Evolutionary conservation across 2,113 vertebrate genomes (phyloP).

Genomic region (Lynx canadensis): DNA sequence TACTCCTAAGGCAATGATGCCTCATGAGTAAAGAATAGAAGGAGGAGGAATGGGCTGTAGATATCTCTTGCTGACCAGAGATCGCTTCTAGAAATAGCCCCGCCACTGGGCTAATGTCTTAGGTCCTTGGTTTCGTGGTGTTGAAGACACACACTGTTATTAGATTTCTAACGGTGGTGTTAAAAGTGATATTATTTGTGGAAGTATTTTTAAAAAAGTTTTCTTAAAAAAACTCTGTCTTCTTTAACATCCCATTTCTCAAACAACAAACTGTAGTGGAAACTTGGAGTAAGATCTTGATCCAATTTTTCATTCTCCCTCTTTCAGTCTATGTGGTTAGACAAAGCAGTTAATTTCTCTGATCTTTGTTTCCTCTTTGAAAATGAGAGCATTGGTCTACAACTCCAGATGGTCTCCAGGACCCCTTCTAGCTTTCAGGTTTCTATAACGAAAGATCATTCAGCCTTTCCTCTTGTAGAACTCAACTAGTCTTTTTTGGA

Average conservation of each 20-base stretch:
- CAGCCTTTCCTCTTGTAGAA: neutral
- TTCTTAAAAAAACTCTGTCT: neutral
- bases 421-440: neutral
- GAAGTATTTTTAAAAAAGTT: neutral
- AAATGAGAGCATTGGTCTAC: neutral
- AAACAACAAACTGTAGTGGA: neutral
- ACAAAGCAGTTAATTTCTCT: neutral
- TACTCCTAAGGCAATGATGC: neutral
- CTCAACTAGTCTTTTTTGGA: neutral
- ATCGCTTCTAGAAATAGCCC: neutral
- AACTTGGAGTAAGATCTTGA: constrained; percentile 9
- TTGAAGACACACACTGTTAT: neutral
- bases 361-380: neutral
- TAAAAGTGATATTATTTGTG: neutral
- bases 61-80: neutral
- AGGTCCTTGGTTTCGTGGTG: neutral
- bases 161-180: neutral
- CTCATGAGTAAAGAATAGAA: neutral
- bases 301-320: neutral
- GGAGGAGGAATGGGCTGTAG: neutral
- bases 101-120: neutral
- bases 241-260: constrained; percentile 1
- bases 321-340: neutral
- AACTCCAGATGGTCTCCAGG: neutral
- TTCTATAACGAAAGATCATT: neutral